phyloP scores from a whole-genome alignment of 2,888 invertebrate genomes.

The Bimastos eiseni region DNA sequence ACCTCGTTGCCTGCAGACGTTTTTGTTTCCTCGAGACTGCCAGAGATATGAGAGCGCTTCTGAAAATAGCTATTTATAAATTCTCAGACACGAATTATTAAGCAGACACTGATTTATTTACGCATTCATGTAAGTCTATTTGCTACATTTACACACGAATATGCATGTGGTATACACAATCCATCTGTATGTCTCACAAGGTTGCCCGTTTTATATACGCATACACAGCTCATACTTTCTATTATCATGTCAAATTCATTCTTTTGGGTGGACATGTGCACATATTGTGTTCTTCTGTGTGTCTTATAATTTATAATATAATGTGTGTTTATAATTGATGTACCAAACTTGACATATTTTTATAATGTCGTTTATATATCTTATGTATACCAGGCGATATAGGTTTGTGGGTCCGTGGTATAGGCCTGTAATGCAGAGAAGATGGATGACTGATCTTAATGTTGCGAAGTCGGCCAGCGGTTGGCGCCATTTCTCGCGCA shows the following conservation, averaged over 20 bases:
- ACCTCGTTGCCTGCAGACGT: too few relatives aligned
- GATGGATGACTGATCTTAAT: neutral
- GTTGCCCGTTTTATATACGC: too few relatives aligned
- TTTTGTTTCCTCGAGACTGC: too few relatives aligned
- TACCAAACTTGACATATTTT: neutral
- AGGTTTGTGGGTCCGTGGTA: neutral
- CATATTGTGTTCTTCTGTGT: neutral
- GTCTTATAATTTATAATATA: neutral
- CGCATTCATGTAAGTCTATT: neutral
- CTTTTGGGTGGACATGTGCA: too few relatives aligned
- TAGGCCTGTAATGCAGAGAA: neutral
- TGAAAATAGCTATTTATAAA: too few relatives aligned
- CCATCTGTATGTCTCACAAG: too few relatives aligned
- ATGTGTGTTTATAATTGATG: neutral
- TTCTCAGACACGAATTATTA: neutral
- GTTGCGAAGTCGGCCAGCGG: neutral
- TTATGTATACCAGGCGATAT: too few relatives aligned
- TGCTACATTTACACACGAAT: neutral
- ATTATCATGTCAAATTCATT: neutral
- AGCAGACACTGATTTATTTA: neutral
- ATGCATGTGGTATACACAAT: neutral
- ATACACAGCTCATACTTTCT: too few relatives aligned
- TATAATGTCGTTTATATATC: neutral
- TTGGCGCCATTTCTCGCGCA: slow-evolving; percentile 6
- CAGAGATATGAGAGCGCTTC: too few relatives aligned